A percentile compares a stretch with the other conserved stretches of the same genome.
Conservation (phyloP, 1,140 invertebrate species). For the Philopotamus ludificatus region DNA sequence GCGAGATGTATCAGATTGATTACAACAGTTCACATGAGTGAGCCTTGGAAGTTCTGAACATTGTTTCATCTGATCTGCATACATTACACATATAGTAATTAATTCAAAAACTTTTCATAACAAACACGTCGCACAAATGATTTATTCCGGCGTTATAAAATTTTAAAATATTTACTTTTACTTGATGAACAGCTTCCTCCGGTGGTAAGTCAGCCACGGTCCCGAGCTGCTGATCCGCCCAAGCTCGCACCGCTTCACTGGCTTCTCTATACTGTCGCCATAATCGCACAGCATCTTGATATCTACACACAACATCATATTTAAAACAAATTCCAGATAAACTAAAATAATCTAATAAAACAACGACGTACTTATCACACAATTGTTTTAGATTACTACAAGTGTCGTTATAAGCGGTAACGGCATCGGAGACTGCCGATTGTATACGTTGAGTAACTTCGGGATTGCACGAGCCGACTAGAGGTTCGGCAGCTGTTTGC, state of each 20-base stretch:
- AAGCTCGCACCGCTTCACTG: conserved; percentile 69
- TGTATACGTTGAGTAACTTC: conserved; percentile 69
- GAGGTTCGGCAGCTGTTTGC: conserved; percentile 64
- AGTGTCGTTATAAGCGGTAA: conserved; percentile 73
- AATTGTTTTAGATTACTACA: conserved; percentile 69
- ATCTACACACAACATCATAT: conserved; percentile 46
- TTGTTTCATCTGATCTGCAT: neutral
- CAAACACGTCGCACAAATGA: neutral
- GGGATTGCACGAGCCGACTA: conserved; percentile 66
- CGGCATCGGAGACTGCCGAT: conserved; percentile 70
- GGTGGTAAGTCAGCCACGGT: conserved; percentile 61
- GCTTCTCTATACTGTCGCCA: conserved; percentile 76
- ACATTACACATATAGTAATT: conserved; percentile 5
- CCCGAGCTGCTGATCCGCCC: conserved; percentile 70
- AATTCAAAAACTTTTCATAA: neutral
- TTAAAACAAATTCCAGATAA: neutral
- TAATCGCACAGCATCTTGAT: conserved; percentile 71
- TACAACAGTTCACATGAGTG: conserved; percentile 1
- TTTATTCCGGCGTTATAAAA: neutral
- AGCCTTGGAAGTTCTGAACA: conserved; percentile 1
- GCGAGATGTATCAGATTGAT: too few relatives aligned
- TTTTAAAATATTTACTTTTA: conserved; percentile 59
- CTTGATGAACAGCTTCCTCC: conserved; percentile 60
- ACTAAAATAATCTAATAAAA: neutral
- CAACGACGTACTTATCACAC: conserved; percentile 59